Base-by-base conservation (phyloP, 1,140 invertebrate species). In the Eueides isabella region DNA sequence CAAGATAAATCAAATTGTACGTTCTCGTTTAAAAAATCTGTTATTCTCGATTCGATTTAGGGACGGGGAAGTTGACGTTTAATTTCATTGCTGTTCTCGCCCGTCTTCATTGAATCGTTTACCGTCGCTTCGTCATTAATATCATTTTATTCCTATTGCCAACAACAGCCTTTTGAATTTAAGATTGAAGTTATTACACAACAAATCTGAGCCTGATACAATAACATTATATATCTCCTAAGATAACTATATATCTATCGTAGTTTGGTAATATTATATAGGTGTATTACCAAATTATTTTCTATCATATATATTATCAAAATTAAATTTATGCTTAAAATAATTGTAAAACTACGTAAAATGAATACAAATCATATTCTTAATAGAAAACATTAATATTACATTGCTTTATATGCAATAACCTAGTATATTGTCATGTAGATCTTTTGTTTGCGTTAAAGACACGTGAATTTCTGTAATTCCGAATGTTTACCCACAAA, bases 71-170 rank as follows among this genome's bases (percentile, higher is more conserved):
- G 80, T 85, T 85, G 82, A 80, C 77, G 77, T 74, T 85, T 88
- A 85, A 88, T 85, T 88, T 85, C 78, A 85, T 86, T 82, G 83
- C 77, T 78, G 71, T n/a, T 64, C 72, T 72, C 78, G 83, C 41
- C 73, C 79, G 83, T 88, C 85, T 84, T 83, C 85, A 87, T 87
- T 83, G 81, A 87, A 84, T 86, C 85, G 79, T 83, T 87, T 81
- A 86, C 79, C 82, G 71, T 77, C 84, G 84, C 82, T 77, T 75
- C 83, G 75, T 76, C 76, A 82, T 84, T 84, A 84, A 79, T 78
- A 77, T 82, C 75, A 77, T 79, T 83, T 79, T 78, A 79, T 65
- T 75, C 67, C 76, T 26, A 55, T 55, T 55, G 48, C 48, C 19
- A 26, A 23, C 48, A 55, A 78, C 78, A 77, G 75, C 48, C 67